Evolutionary conservation across 2,797 vertebrate genomes (phyloP).

Genomic region (Rhincodon typus): DNA sequence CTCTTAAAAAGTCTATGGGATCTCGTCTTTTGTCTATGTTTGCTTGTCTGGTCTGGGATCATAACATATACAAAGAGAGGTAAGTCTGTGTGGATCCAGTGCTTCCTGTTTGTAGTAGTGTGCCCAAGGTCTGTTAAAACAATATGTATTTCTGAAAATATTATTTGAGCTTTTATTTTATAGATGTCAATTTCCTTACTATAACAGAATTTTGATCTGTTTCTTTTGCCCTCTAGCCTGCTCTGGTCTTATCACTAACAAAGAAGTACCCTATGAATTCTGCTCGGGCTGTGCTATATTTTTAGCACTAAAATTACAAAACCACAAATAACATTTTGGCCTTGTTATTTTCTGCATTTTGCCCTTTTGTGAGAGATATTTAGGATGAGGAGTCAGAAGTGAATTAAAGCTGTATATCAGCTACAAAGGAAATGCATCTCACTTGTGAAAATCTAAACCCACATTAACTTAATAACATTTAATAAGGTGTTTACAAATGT

Average conservation of each 20-base stretch:
- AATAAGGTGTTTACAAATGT: slow-evolving; percentile 37
- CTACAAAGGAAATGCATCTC: slow-evolving; percentile 16
- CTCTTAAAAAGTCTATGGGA: too few relatives aligned
- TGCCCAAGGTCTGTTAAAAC: background rate
- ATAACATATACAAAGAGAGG: background rate
- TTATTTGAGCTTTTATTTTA: background rate
- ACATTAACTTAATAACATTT: slow-evolving; percentile 37
- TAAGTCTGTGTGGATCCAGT: background rate
- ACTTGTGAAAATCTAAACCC: slow-evolving; percentile 29
- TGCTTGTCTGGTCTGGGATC: too few relatives aligned
- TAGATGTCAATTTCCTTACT: background rate
- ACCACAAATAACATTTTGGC: background rate
- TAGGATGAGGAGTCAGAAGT: background rate
- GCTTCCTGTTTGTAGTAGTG: background rate
- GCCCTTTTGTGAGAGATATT: background rate
- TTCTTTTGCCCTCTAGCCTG: background rate
- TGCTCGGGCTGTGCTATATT: background rate
- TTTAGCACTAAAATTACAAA: background rate
- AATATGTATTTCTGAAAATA: background rate
- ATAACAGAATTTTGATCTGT: background rate
- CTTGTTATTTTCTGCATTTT: background rate
- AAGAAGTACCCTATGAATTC: background rate
- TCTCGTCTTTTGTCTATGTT: too few relatives aligned
- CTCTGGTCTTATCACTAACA: background rate
- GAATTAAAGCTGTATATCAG: background rate